phyloP scores from a whole-genome alignment of 2,797 vertebrate species.

The Argyrosomus regius region DNA sequence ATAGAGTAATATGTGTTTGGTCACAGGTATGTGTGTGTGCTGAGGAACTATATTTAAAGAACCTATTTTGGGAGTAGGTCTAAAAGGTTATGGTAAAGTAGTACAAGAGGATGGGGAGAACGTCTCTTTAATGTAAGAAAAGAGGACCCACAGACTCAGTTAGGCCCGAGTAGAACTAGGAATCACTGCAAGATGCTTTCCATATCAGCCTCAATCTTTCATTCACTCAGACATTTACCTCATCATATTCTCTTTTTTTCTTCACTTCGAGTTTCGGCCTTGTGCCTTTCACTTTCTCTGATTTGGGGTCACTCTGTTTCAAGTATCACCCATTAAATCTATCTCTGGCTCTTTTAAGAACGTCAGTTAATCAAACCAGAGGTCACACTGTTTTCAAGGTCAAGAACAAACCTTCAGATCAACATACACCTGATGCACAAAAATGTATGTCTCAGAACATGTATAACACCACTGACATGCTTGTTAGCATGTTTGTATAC shows the following conservation, averaged over 20 bases:
- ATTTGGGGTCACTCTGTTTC: background rate
- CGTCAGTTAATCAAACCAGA: background rate
- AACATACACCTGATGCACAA: background rate
- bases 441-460: no score
- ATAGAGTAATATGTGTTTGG: conserved; percentile 12
- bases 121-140: conserved; percentile 30
- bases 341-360: background rate
- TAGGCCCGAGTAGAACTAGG: conserved; percentile 4
- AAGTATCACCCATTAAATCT: background rate
- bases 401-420: background rate
- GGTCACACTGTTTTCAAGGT: background rate
- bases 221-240: background rate
- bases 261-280: background rate
- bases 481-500: no score
- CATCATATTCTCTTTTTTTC: conserved; percentile 2
- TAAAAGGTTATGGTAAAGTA: conserved; percentile 54
- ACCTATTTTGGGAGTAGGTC: conserved; percentile 42
- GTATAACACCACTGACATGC: no score
- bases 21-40: conserved; percentile 9
- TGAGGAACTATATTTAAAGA: conserved; percentile 38
- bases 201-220: background rate
- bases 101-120: conserved; percentile 40
- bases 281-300: background rate
- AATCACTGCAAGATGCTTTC: background rate
- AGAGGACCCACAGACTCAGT: conserved; percentile 35